Percentiles rank a stretch among this genome's conserved stretches.
These are phyloP conservation scores for Willisornis vidua DNA, from an alignment of 2,113 vertebrate genomes.

Conservation along the genomic window DNA sequence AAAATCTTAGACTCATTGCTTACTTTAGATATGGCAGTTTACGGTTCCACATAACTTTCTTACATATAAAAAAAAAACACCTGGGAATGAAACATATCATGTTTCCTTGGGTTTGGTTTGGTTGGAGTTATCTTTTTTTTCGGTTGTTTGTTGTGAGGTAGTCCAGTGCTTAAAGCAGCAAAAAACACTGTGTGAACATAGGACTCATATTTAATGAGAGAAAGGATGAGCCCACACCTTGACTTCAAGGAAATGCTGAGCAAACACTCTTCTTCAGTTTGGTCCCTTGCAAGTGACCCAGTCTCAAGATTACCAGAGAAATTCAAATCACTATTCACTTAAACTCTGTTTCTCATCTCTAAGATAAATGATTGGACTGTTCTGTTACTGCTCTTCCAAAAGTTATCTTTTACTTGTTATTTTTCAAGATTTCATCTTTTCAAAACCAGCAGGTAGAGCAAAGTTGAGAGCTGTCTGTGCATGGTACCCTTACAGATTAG, in stretches of 20 bases:
- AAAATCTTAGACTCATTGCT: neutral
- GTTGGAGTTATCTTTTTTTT: neutral
- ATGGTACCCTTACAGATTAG: neutral
- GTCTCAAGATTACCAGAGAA: neutral
- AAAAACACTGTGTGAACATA: neutral
- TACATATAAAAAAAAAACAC: neutral
- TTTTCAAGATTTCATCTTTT: neutral
- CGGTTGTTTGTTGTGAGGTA: neutral
- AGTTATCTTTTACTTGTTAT: neutral
- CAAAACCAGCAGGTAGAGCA: neutral
- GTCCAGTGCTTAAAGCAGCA: neutral
- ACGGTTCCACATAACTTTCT: neutral
- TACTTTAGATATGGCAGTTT: neutral
- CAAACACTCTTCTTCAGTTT: neutral
- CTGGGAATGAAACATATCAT: neutral
- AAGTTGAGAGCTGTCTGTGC: neutral
- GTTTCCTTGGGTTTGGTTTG: neutral
- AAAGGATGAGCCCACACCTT: neutral
- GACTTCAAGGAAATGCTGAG: neutral
- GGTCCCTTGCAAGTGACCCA: neutral
- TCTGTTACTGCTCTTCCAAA: neutral
- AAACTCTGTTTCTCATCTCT: neutral
- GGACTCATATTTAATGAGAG: neutral
- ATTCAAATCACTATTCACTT: neutral
- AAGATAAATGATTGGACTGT: neutral